Base-by-base conservation (phyloP, 2,888 invertebrate genomes). In the Spodoptera littoralis region DNA sequence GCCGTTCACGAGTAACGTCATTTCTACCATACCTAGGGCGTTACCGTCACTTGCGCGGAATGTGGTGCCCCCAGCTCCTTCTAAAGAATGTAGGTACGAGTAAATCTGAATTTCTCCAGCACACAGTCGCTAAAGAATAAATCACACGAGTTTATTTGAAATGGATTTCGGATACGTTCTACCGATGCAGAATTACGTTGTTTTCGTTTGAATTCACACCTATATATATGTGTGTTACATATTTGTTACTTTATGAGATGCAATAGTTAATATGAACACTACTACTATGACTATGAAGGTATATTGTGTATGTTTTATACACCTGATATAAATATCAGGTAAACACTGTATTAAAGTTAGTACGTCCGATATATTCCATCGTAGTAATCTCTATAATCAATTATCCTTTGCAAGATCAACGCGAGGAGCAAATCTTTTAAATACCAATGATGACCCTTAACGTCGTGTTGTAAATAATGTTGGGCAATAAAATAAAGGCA, bases 401-500 rank as follows among this genome's bases (percentile, higher is more conserved):
- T 50, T 60, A 54, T 8, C 13, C 36, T 1, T n/a, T 30, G 24
- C 51, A 41, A 47, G 47, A 61, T 64, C 49, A 61, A 63, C 69
- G 50, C 65, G 62, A 60, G 60, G 47, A 51, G 48, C 64, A 74
- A 81, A 71, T 79, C 73, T 80, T 83, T 80, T 74, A 79, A 80
- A 77, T 61, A 65, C 66, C 79, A 67, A 74, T 81, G 71, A 78
- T 78, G 71, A 76, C 77, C 70, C 75, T 79, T 73, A 84, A 79
- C 68, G 77, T 64, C 67, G 76, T 62, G 72, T 76, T 82, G 83
- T 88, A 88, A 90, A 85, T 88, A 81, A 84, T 83, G 80, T 79
- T 76, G 67, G 77, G 81, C 84, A 85, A 84, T 91, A 88, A 90
- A 90, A 86, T 78, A 85, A 84, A 85, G 82, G 84, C 81, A 80